Evolutionary conservation across 2,888 invertebrate genomes (phyloP).

Genomic region (Drosophila recens): DNA sequence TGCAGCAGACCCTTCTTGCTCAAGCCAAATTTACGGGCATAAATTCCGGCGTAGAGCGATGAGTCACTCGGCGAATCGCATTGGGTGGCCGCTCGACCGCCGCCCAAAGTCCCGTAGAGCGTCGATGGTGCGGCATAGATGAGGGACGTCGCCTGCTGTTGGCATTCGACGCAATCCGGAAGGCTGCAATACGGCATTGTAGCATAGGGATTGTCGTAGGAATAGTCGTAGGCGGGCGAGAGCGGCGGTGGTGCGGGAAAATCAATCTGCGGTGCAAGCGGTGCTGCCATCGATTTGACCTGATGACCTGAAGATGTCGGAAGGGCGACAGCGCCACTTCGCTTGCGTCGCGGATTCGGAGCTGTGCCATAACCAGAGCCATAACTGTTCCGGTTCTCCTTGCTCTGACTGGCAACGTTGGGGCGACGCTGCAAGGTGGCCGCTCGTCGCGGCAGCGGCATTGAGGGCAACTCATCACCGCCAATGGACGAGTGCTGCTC

Average conservation of each 20-base stretch:
- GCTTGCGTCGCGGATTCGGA: constrained; percentile 70
- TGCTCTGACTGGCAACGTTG: constrained; percentile 29
- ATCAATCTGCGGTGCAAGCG: constrained; percentile 80
- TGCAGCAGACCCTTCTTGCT: constrained; percentile 92
- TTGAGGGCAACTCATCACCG: constrained; percentile 53
- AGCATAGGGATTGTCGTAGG: constrained; percentile 79
- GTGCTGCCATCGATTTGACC: constrained; percentile 67
- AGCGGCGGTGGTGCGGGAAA: constrained; percentile 83
- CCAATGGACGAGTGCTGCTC: constrained; percentile 75
- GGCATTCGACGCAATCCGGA: constrained; percentile 83
- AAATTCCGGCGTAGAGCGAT: constrained; percentile 84
- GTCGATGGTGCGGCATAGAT: constrained; percentile 78
- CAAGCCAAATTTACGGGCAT: constrained; percentile 87
- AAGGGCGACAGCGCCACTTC: constrained; percentile 75
- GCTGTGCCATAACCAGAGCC: constrained; percentile 64
- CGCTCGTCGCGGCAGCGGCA: constrained; percentile 57
- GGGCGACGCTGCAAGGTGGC: constrained; percentile 65
- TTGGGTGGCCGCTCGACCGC: constrained; percentile 30
- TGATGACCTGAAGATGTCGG: constrained; percentile 58
- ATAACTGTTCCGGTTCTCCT: constrained; percentile 18
- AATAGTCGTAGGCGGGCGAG: constrained; percentile 83
- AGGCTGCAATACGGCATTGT: constrained; percentile 82
- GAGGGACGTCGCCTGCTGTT: constrained; percentile 68
- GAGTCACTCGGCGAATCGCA: constrained; percentile 66
- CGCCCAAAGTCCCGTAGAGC: constrained; percentile 66